A percentile compares a stretch with the other conserved stretches of the same genome.
Evolutionary conservation across 2,888 invertebrate species (phyloP).

Genomic region (Athripsodes cinereus): DNA sequence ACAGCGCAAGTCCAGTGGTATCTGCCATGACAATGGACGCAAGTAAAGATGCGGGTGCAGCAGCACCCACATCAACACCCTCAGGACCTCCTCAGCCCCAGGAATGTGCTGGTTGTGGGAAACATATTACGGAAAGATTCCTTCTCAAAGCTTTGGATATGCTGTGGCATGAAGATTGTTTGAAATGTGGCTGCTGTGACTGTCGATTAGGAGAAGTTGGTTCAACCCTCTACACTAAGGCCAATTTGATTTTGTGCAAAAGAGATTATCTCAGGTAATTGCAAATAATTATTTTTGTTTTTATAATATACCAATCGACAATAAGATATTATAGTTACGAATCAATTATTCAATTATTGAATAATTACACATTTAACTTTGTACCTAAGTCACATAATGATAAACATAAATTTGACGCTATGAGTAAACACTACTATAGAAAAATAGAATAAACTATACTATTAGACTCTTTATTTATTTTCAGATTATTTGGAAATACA

Average conservation of each 20-base stretch:
- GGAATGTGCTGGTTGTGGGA: constrained; percentile 91
- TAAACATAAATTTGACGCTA: neutral
- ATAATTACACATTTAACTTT: too few relatives aligned
- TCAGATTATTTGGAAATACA: constrained; percentile 87
- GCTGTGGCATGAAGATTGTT: constrained; percentile 97
- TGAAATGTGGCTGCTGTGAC: constrained; percentile 96
- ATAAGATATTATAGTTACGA: too few relatives aligned
- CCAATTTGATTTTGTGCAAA: constrained; percentile 92
- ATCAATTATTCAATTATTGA: too few relatives aligned
- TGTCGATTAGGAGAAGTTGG: constrained; percentile 95
- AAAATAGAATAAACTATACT: neutral
- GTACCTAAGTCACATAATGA: neutral
- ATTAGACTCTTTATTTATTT: neutral
- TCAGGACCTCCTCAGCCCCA: constrained; percentile 38
- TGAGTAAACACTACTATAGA: neutral
- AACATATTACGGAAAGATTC: constrained; percentile 87
- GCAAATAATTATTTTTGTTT: too few relatives aligned
- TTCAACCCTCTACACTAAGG: constrained; percentile 90
- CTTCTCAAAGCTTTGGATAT: constrained; percentile 88
- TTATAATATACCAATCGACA: too few relatives aligned
- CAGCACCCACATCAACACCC: constrained; percentile 35
- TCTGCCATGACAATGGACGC: constrained; percentile 82
- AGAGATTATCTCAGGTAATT: constrained; percentile 93
- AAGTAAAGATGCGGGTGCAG: constrained; percentile 63
- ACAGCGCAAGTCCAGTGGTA: constrained; percentile 44